Base-by-base conservation (phyloP, 2,797 vertebrate genomes). In the Clarias pachynema region DNA sequence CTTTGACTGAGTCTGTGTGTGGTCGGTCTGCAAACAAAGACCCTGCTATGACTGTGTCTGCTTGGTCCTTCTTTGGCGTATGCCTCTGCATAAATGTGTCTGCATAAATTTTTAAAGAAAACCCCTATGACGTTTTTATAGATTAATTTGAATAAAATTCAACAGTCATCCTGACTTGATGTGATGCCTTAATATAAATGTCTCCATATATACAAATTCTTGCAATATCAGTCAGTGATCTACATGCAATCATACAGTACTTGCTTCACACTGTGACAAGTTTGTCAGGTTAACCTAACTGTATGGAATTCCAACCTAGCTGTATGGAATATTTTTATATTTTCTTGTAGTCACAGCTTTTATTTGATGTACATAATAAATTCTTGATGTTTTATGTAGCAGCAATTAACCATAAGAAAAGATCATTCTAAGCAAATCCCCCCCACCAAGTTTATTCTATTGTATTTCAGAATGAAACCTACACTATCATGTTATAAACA, bases 1-100 rank as follows among this genome's bases (percentile, higher is more conserved):
- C 20, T 44, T 37, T 75, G 63, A 24, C 26, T 79, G 1, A 7
- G 56, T 84, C 31, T 75, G 69, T 88, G 83, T 62, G 80, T 88
- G 82, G 79, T 78, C 57, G 57, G 24, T 12, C 44, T 8, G 57
- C 60, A 29, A 37, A 49, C 59, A 83, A 73, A 84, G 56, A 4
- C 56, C 2, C 37, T 49, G 22, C 8, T n/a, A 34, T 60, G 75
- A 6, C 40, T 31, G 24, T 88, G 10, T 68, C 49, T 69, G 78
- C 44, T 37, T 79, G 60, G 1, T 44, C 34, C 49, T 16, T 24
- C 29, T 82, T 53, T 57, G n/a, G 4, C 31, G 5, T 15, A 20
- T 57, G 29, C 53, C 40, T 37, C 22, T n/a, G 44, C 80, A 56
- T 57, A 34, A 69, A 34, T 69, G 40, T 56, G 44, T 70, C 5